Evolutionary conservation across 1,140 invertebrate genomes (phyloP).

Genomic region (Caligus rogercresseyi): DNA sequence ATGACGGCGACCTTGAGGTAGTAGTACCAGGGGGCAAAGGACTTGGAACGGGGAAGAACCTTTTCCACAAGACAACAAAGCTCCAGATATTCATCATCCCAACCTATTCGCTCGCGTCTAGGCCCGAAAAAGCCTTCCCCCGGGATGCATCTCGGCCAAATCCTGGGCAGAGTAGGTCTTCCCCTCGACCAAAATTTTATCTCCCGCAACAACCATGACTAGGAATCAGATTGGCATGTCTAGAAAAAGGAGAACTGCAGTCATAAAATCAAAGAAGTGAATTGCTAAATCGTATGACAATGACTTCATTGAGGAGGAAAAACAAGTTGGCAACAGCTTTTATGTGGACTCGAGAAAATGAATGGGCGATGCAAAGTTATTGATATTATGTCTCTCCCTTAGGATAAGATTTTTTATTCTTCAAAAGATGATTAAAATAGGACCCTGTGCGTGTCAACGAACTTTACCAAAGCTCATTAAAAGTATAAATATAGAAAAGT

Average conservation of each 20-base stretch:
- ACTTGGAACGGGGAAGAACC: background rate
- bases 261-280: background rate
- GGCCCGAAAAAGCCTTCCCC: constrained; percentile 9
- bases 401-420: too few relatives aligned
- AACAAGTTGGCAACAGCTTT: too few relatives aligned
- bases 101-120: background rate
- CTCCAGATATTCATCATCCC: constrained; percentile 5
- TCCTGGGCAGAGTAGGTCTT: constrained; percentile 12
- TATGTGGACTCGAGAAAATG: too few relatives aligned
- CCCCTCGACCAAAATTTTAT: constrained; percentile 12
- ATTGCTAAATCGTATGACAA: background rate
- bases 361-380: too few relatives aligned
- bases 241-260: too few relatives aligned
- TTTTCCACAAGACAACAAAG: background rate
- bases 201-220: background rate
- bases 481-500: too few relatives aligned
- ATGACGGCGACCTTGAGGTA: constrained; percentile 14
- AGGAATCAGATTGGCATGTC: background rate
- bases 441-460: too few relatives aligned
- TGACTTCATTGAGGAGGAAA: too few relatives aligned
- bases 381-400: too few relatives aligned
- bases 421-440: too few relatives aligned
- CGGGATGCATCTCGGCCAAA: constrained; percentile 6
- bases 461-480: too few relatives aligned
- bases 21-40: constrained; percentile 15